Evolutionary conservation across 2,888 invertebrate species (phyloP), one percentile per base, ranked within the genome.

Genomic region (Microctonus hyperodae): DNA sequence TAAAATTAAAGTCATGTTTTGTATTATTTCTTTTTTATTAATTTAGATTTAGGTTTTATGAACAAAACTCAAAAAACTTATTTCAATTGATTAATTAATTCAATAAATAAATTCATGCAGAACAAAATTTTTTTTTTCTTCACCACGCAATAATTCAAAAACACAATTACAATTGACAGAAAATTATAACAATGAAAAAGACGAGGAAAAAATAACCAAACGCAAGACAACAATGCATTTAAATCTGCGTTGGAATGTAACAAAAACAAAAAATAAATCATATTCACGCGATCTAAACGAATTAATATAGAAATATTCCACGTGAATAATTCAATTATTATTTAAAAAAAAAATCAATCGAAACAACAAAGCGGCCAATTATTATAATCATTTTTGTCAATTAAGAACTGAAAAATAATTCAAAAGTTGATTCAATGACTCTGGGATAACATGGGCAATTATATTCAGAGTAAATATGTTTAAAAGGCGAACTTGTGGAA

Each of bases 401-500:
- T n/a, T 35, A 4, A n/a, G 13, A 37, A 37, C 3, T 37, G 13
- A 37, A 37, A 13, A 11, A 13, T 11, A 13, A 13, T 37, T 37
- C 37, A n/a, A n/a, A 37, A 37, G 37, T n/a, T 13, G 1, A n/a
- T 37, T 1, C 37, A 37, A 37, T 37, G 13, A n/a, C 37, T 37
- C n/a, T 1, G 2, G n/a, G 13, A n/a, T 37, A 37, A 13, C 37
- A 13, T 37, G 37, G 13, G 3, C 37, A 11, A n/a, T 13, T 37
- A 13, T 13, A 37, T 37, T 37, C 50, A 70, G 65, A 40, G 69
- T 65, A 63, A 57, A 69, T 63, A 62, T 65, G 44, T 57, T 59
- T 70, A 70, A 74, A 77, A 74, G 74, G 75, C 73, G 73, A 68
- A 70, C 65, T 72, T 67, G 72, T 71, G 70, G 73, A 65, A 73